phyloP scores from a whole-genome alignment of 30 jellyfish, hydroid and myxozoan species.

The Haliclystus octoradiatus region DNA sequence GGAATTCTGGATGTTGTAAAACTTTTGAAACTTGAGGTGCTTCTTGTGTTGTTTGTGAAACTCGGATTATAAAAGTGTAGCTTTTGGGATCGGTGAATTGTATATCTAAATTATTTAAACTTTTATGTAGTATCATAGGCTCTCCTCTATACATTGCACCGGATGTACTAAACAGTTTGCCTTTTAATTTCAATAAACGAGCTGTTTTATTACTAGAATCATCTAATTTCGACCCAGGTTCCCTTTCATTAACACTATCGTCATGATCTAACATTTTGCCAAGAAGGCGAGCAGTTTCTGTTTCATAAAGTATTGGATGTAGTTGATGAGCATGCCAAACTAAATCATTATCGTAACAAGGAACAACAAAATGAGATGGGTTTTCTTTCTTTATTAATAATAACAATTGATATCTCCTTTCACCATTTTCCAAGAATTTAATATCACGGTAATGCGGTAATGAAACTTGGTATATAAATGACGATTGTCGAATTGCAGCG shows the following conservation, averaged over 20 bases:
- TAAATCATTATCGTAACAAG: constrained; percentile 72
- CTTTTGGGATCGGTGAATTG: too few species aligned
- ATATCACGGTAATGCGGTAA: constrained; percentile 64
- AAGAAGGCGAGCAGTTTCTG: constrained; percentile 37
- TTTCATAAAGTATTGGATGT: constrained; percentile 32
- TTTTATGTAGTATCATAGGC: constrained; percentile 39
- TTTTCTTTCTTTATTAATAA: constrained; percentile 38
- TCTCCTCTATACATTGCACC: constrained; percentile 96
- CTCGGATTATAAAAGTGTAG: constrained; percentile 8
- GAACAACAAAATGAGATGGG: constrained; percentile 58
- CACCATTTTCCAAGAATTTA: constrained; percentile 51
- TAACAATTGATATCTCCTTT: constrained; percentile 56
- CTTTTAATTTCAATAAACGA: constrained; percentile 42
- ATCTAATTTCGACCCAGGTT: constrained; percentile 52
- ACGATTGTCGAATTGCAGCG: constrained; percentile 60
- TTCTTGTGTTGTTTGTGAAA: constrained; percentile 6
- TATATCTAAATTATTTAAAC: too few species aligned
- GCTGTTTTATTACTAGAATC: constrained; percentile 35
- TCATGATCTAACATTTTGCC: constrained; percentile 55
- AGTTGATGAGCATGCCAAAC: constrained; percentile 90
- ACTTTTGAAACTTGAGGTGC: constrained; percentile 27
- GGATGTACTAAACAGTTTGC: constrained; percentile 53
- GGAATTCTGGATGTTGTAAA: constrained; percentile 4
- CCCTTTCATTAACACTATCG: constrained; percentile 49
- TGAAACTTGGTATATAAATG: constrained; percentile 56